Evolutionary conservation across 2,888 invertebrate genomes (phyloP), one percentile per base, ranked within the genome.

Genomic region (Drosophila picticornis): DNA sequence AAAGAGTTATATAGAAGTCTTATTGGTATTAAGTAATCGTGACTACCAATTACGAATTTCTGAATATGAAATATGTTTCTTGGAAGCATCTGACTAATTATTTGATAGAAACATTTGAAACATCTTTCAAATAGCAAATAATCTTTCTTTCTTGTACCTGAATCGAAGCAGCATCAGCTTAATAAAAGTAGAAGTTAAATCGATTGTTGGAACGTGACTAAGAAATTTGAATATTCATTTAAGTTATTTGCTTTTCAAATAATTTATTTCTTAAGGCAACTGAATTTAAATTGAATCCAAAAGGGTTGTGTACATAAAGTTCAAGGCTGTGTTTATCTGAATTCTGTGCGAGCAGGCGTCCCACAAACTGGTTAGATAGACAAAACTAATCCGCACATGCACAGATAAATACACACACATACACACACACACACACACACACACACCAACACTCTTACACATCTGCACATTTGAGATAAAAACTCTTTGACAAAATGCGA

Each of bases 401-500:
- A 36, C 25, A 7, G 16, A 53, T 16, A 52, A n/a, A 31, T 6
- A 29, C 25, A 50, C 50, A n/a, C n/a, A 31, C 52, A 52, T n/a
- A 13, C 7, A 31, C 11, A 5, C 19, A n/a, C n/a, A 32, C 9
- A 32, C 25, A 46, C 50, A 19, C 27, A 55, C 6, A 16, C 16
- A 55, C 7, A 57, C 46, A 34, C 11, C 29, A 11, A 53, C 31
- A 61, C 16, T 4, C 4, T 27, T 19, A 22, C n/a, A 32, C 48
- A 56, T 75, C 63, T 77, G 72, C 43, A 71, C 56, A 40, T 56
- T 56, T 38, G 7, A 38, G 56, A 56, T 77, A 71, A 65, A 70
- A 83, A 64, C 52, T 29, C 62, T 69, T 68, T 73, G 55, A 59
- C 69, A 31, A 62, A 69, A 73, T 81, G 62, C 69, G 61, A 72